Evolutionary conservation across 2,113 vertebrate genomes (phyloP).

Genomic region (Chelonoidis abingdonii): DNA sequence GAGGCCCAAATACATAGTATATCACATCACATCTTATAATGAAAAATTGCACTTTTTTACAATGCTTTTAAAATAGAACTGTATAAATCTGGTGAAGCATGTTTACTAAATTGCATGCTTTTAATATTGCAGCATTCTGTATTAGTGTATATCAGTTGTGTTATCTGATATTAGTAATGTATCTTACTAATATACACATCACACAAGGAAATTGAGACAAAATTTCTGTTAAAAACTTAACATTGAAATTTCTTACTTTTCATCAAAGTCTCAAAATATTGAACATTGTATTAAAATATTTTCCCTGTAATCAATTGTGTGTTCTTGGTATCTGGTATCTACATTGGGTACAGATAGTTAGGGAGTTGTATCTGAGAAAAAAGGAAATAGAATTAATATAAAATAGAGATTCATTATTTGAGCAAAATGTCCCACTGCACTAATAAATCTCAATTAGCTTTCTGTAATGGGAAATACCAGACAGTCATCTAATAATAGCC

Average conservation of each 20-base stretch:
- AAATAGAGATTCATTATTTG: neutral
- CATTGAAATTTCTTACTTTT: too few relatives aligned
- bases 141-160: neutral
- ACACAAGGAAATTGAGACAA: neutral
- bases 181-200: neutral
- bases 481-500: neutral
- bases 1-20: neutral
- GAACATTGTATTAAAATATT: rapidly evolving
- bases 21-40: neutral
- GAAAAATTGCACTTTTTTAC: neutral
- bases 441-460: neutral
- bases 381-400: neutral
- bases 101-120: neutral
- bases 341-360: neutral
- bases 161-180: too few relatives aligned
- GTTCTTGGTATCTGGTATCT: neutral
- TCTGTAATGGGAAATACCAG: neutral
- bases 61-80: neutral
- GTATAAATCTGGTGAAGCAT: neutral
- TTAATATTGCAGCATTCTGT: neutral
- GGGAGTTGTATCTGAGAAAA: neutral
- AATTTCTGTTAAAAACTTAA: neutral
- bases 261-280: neutral
- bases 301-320: neutral
- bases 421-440: neutral